phyloP scores from a whole-genome alignment of 2,888 invertebrate genomes.

The Eledona agricola region DNA sequence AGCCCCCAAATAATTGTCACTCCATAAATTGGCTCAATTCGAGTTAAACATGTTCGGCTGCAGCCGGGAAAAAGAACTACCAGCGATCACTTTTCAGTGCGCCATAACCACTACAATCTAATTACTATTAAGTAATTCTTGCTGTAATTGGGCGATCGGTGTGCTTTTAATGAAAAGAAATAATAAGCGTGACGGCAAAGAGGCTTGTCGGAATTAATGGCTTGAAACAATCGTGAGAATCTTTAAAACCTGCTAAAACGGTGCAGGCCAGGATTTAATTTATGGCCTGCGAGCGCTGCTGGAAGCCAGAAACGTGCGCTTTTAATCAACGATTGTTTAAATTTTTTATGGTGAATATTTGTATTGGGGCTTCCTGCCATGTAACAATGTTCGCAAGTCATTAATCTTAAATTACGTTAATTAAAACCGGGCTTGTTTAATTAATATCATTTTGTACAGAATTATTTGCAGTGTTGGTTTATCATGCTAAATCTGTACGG shows the following conservation, averaged over 20 bases:
- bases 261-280: slow-evolving; percentile 19
- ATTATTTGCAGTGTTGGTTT: too few relatives aligned
- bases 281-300: slow-evolving; percentile 16
- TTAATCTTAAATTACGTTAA: too few relatives aligned
- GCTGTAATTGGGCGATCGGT: slow-evolving; percentile 14
- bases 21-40: slow-evolving; percentile 61
- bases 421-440: too few relatives aligned
- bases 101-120: neutral
- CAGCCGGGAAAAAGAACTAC: slow-evolving; percentile 21
- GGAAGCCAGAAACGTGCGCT: slow-evolving; percentile 19
- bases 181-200: slow-evolving; percentile 14
- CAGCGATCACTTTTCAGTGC: slow-evolving; percentile 4
- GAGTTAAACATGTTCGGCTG: slow-evolving; percentile 56
- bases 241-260: slow-evolving; percentile 23
- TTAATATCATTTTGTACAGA: too few relatives aligned
- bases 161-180: slow-evolving; percentile 17
- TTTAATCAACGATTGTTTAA: slow-evolving; percentile 19
- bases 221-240: slow-evolving; percentile 27
- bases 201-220: slow-evolving; percentile 20
- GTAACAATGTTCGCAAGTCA: too few relatives aligned
- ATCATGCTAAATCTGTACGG: too few relatives aligned
- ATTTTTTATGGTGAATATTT: neutral
- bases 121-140: slow-evolving; percentile 10
- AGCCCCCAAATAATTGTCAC: slow-evolving; percentile 60
- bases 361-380: neutral